These are phyloP conservation scores for Lucilia cuprina DNA, from an alignment of 1,140 invertebrate genomes.

Conservation along the genomic window DNA sequence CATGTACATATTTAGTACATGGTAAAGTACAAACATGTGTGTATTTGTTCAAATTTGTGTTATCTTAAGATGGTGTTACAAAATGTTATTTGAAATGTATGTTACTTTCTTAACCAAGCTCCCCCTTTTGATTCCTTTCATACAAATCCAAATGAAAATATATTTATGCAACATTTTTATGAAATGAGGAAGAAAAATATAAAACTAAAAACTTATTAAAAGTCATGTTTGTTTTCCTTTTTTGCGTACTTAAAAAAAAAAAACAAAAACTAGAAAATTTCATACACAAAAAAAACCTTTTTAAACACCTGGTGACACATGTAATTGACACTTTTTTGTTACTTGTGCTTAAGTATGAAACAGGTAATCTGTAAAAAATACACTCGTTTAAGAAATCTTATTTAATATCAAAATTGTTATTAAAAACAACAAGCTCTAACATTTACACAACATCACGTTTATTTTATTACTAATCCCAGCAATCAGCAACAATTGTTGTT, in stretches of 20 bases:
- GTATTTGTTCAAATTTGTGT: not conserved
- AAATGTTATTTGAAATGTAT: not conserved
- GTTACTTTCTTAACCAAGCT: not conserved
- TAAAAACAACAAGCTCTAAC: not conserved
- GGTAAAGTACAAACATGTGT: not conserved
- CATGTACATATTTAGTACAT: not conserved
- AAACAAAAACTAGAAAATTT: not conserved
- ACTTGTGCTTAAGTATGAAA: not conserved
- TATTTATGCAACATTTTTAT: not conserved
- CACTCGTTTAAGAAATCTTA: not conserved
- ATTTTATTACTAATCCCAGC: not conserved
- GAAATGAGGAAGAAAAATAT: not conserved
- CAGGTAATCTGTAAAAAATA: conserved; percentile 1
- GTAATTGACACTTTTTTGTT: not conserved
- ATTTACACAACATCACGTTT: not conserved
- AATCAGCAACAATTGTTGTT: not conserved
- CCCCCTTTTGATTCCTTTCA: not conserved
- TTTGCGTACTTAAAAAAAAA: not conserved
- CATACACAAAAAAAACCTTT: not conserved
- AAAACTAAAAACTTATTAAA: not conserved
- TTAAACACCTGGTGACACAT: not conserved
- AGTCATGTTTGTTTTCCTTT: not conserved
- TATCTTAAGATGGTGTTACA: not conserved
- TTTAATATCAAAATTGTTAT: not conserved
- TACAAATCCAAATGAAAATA: not conserved